phyloP scores from a whole-genome alignment of 2,888 invertebrate species.

The Papilio gigon region DNA sequence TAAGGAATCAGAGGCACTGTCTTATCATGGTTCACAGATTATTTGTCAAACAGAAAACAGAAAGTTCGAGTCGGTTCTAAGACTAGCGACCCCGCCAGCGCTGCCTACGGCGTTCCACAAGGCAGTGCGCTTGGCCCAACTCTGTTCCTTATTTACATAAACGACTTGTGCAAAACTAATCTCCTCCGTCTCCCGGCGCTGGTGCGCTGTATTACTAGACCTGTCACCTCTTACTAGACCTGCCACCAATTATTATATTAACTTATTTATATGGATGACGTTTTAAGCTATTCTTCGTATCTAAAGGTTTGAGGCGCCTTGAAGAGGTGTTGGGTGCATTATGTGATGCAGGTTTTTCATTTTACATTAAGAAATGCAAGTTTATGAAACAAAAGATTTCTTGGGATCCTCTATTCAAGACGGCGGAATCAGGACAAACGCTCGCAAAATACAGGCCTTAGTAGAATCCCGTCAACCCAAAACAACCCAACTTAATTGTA shows the following conservation, averaged over 20 bases:
- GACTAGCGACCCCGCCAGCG: not conserved
- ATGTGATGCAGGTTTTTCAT: slow-evolving; percentile 42
- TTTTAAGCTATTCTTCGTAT: slow-evolving; percentile 43
- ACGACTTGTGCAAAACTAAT: not conserved
- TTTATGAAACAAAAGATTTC: slow-evolving; percentile 44
- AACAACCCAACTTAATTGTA: too few relatives aligned
- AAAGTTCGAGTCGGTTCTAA: not conserved
- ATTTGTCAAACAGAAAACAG: not conserved
- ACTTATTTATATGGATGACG: slow-evolving; percentile 49
- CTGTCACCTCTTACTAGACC: too few relatives aligned
- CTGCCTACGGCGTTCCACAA: not conserved
- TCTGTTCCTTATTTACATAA: not conserved
- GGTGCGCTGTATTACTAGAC: too few relatives aligned
- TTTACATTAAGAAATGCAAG: slow-evolving; percentile 44
- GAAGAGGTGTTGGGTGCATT: slow-evolving; percentile 38
- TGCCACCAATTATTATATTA: too few relatives aligned
- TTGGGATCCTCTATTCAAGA: slow-evolving; percentile 42
- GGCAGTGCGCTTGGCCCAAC: not conserved
- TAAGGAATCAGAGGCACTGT: not conserved
- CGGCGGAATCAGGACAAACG: slow-evolving; percentile 43
- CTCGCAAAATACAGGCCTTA: slow-evolving; percentile 43
- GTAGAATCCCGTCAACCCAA: slow-evolving; percentile 42
- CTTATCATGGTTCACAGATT: not conserved
- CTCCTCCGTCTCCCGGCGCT: too few relatives aligned
- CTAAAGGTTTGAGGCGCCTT: slow-evolving; percentile 40